phyloP scores from a whole-genome alignment of 2,888 invertebrate species.

The Lasioglossum pauxillum region DNA sequence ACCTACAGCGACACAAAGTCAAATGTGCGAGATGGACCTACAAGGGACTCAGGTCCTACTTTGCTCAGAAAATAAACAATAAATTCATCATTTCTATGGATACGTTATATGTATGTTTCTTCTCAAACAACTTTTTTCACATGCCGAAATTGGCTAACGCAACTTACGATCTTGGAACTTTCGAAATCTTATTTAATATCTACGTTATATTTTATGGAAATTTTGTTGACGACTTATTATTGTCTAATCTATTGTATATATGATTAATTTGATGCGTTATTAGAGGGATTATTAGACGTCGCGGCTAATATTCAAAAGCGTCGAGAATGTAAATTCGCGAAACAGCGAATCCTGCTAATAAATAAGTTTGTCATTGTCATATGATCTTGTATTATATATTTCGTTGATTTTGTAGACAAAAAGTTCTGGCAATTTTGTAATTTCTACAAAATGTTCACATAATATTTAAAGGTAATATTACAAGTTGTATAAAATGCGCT shows the following conservation, averaged over 20 bases:
- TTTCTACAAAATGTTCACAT: slow-evolving; percentile 17
- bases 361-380: background rate
- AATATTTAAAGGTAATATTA: slow-evolving; percentile 17
- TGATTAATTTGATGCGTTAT: background rate
- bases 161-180: slow-evolving; percentile 11
- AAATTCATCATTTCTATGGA: background rate
- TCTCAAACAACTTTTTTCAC: background rate
- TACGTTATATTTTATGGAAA: background rate
- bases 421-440: slow-evolving; percentile 8
- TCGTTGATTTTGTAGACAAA: slow-evolving; percentile 33
- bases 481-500: slow-evolving; percentile 9
- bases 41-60: background rate
- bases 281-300: background rate
- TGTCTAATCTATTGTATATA: background rate
- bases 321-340: background rate
- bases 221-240: background rate
- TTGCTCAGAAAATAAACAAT: background rate
- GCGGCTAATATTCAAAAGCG: background rate
- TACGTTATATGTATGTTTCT: background rate
- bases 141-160: background rate
- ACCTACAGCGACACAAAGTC: background rate
- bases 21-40: background rate
- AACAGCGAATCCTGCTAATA: background rate
- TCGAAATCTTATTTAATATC: background rate
- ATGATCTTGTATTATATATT: slow-evolving; percentile 13